phyloP scores from a whole-genome alignment of 2,888 invertebrate genomes.

The Polyommatus iphigenia region DNA sequence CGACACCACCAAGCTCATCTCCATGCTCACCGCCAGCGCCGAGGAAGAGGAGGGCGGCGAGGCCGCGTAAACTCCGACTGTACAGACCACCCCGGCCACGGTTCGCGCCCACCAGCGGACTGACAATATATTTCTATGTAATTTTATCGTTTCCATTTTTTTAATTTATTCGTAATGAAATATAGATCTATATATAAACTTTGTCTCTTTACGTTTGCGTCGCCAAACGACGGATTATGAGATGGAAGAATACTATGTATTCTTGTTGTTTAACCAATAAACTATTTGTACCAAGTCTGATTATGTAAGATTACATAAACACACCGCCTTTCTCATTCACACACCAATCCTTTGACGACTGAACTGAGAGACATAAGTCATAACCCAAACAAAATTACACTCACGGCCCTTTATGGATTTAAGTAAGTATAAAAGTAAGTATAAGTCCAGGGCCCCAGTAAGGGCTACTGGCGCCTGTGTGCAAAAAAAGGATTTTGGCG shows the following conservation, averaged over 20 bases:
- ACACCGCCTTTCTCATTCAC: conserved; percentile 61
- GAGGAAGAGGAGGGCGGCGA: conserved; percentile 88
- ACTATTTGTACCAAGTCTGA: conserved; percentile 66
- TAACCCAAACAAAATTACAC: background rate
- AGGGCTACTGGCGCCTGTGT: no score
- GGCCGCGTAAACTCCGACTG: conserved; percentile 59
- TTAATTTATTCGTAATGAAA: conserved; percentile 73
- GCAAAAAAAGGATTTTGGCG: no score
- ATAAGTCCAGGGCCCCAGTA: no score
- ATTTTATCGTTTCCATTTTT: conserved; percentile 79
- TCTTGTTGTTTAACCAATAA: conserved; percentile 66
- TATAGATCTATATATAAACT: conserved; percentile 28
- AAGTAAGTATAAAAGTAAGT: no score
- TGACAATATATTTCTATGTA: conserved; percentile 72
- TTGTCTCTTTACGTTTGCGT: conserved; percentile 26
- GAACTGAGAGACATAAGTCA: background rate
- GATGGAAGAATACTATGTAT: conserved; percentile 67
- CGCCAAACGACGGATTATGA: conserved; percentile 40
- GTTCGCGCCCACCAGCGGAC: conserved; percentile 54
- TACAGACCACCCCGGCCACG: conserved; percentile 52
- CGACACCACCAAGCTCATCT: conserved; percentile 92
- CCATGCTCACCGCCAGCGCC: conserved; percentile 92
- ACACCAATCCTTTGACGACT: conserved; percentile 43
- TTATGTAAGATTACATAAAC: conserved; percentile 54
- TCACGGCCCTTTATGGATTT: background rate